Percentiles rank a stretch among this genome's conserved stretches.
phyloP scores from a whole-genome alignment of 2,797 vertebrate species.

The Rhadinocentrus ornatus region DNA sequence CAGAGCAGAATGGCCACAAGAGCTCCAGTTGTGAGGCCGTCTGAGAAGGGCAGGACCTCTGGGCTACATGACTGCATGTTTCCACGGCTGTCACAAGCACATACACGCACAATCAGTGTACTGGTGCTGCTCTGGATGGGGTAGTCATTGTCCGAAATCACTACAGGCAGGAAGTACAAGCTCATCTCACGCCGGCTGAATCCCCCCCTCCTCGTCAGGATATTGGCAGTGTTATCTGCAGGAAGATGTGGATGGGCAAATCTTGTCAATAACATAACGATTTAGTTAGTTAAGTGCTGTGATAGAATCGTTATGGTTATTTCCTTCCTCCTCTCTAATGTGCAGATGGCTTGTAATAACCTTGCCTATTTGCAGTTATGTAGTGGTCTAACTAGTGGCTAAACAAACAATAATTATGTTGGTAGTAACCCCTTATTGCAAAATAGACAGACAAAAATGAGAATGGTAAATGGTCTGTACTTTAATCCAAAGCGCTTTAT shows the following conservation, averaged over 20 bases:
- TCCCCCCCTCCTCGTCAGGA: constrained; percentile 91
- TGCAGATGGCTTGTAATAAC: not conserved
- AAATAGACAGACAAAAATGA: not conserved
- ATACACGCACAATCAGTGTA: constrained; percentile 92
- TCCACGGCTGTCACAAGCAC: constrained; percentile 89
- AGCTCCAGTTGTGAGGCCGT: constrained; percentile 94
- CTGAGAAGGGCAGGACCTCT: constrained; percentile 90
- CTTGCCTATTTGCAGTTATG: not conserved
- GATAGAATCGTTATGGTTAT: not conserved
- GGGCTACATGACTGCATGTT: constrained; percentile 93
- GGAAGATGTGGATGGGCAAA: constrained; percentile 10
- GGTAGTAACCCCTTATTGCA: not conserved
- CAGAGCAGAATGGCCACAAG: constrained; percentile 95
- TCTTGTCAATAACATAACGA: constrained; percentile 3
- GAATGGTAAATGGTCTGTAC: too few species aligned
- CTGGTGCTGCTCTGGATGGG: constrained; percentile 96
- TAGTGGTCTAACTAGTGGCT: not conserved
- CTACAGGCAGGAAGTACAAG: constrained; percentile 91
- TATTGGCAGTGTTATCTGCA: constrained; percentile 95
- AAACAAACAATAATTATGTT: not conserved
- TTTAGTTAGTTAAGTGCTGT: not conserved
- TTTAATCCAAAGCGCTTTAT: too few species aligned
- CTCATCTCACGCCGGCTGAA: constrained; percentile 94
- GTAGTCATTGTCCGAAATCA: constrained; percentile 96
- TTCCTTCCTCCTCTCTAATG: not conserved